Base-by-base conservation (phyloP, 2,888 invertebrate genomes). In the Xestia ashworthii region DNA sequence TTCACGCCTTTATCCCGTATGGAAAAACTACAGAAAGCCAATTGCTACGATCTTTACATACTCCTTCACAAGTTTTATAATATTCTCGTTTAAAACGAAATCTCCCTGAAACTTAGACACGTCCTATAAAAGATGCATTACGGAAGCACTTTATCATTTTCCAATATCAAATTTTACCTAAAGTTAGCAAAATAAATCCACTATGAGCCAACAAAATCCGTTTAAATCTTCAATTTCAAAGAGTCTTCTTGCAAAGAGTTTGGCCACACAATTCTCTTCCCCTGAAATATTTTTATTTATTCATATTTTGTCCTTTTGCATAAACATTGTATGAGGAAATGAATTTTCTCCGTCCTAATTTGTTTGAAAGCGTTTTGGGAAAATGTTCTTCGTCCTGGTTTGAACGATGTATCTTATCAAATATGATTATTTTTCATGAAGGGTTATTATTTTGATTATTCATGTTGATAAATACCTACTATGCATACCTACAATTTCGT, bases 171-270 rank as follows among this genome's bases (percentile, higher is more conserved):
- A 86, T 72, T 69, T 50, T 83, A 65, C 69, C 68, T 68, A 66
- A 82, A 83, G 86, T 88, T 78, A 75, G 73, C 50, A 44, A 71
- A 83, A 85, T 88, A 90, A 92, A 91, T 92, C 90, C 85, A 82
- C 67, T 85, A 82, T 89, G 86, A 92, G 90, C 90, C 86, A 78
- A 75, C 82, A 72, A 87, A 88, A 89, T 86, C 82, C 84, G 75
- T 84, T 87, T 83, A 82, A 89, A 91, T 87, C 89, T 89, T 87
- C 88, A 90, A 91, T 93, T 88, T 91, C 58, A 83, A n/a, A 44
- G 64, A 86, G 88, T 85, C 85, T 75, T 73, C 73, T 55, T 64
- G 41, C 65, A 44, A 82, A 78, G 76, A 81, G 46, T 80, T 84
- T 48, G 4, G 67, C 46, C 16, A 64, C 53, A 53, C 38, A 58